Percentiles rank a stretch among this genome's conserved stretches.
These are phyloP conservation scores for Helicoverpa armigera DNA, from an alignment of 1,140 invertebrate species.

Conservation along the genomic window DNA sequence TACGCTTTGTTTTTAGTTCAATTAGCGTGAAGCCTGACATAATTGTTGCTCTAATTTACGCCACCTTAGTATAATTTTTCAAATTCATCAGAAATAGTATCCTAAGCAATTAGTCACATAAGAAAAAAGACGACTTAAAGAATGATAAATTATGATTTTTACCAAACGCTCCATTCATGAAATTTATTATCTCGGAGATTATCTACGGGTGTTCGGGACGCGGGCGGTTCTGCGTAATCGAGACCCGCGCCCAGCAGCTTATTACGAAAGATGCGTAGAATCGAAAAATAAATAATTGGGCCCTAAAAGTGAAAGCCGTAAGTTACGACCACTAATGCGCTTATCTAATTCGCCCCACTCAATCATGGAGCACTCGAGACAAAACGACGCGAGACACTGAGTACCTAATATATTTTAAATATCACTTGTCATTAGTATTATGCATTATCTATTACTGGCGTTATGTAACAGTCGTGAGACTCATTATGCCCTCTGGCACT, in stretches of 20 bases:
- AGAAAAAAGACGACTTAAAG: background rate
- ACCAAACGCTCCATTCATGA: background rate
- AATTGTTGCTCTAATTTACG: constrained; percentile 26
- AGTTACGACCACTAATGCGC: constrained; percentile 64
- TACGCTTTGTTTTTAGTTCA: constrained; percentile 52
- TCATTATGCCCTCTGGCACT: constrained; percentile 70
- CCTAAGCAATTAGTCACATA: constrained; percentile 1
- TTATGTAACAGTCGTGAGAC: constrained; percentile 74
- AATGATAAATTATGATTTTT: background rate
- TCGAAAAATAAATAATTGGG: constrained; percentile 49
- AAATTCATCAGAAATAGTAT: background rate
- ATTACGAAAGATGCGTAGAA: constrained; percentile 49
- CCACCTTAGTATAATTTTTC: background rate
- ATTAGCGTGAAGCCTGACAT: constrained; percentile 26
- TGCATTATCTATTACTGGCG: constrained; percentile 77
- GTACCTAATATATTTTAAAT: constrained; percentile 80
- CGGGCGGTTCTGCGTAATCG: constrained; percentile 26
- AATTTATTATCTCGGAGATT: constrained; percentile 7
- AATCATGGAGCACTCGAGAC: constrained; percentile 64
- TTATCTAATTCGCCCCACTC: constrained; percentile 80
- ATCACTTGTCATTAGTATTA: constrained; percentile 80
- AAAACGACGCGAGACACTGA: constrained; percentile 63
- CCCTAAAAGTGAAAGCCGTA: constrained; percentile 75
- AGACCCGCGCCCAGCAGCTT: background rate
- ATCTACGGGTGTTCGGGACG: constrained; percentile 11